These are phyloP conservation scores for Paramormyrops kingsleyae DNA, from an alignment of 2,113 vertebrate species.

Conservation along the genomic window DNA sequence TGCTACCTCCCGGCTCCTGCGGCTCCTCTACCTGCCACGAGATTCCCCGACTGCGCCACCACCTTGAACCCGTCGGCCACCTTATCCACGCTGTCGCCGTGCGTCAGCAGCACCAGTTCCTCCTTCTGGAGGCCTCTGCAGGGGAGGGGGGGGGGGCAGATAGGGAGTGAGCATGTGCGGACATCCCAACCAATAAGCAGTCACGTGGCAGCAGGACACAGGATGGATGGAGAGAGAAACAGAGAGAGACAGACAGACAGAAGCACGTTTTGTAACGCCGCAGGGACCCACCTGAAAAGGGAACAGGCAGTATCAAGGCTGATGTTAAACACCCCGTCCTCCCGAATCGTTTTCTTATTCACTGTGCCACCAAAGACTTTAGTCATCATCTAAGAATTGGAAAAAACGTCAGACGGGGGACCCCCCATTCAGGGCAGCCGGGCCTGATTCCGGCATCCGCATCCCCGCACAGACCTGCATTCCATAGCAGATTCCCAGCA, in stretches of 20 bases:
- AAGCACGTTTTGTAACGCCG: background rate
- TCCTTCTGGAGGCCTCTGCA: slow-evolving; percentile 88
- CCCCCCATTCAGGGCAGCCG: background rate
- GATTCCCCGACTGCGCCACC: slow-evolving; percentile 91
- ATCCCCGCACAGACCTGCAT: slow-evolving; percentile 77
- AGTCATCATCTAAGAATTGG: slow-evolving; percentile 87
- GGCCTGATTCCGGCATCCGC: background rate
- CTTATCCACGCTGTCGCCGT: slow-evolving; percentile 97
- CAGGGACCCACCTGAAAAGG: slow-evolving; percentile 77
- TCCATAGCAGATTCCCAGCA: slow-evolving; percentile 97
- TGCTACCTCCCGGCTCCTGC: background rate
- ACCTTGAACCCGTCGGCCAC: slow-evolving; percentile 98
- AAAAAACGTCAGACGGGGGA: background rate
- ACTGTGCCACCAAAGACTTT: slow-evolving; percentile 97
- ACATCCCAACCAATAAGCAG: background rate
- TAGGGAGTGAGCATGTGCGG: background rate
- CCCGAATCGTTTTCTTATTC: slow-evolving; percentile 88
- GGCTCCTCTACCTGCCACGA: slow-evolving; percentile 77
- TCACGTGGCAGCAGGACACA: background rate
- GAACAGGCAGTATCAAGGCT: slow-evolving; percentile 90
- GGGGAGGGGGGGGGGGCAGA: slow-evolving; percentile 45
- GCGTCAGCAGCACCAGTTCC: slow-evolving; percentile 89
- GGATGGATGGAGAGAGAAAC: no score
- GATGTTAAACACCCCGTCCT: slow-evolving; percentile 92
- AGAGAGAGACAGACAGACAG: background rate